phyloP scores from a whole-genome alignment of 2,797 vertebrate species.

The Sebastes oblongus region DNA sequence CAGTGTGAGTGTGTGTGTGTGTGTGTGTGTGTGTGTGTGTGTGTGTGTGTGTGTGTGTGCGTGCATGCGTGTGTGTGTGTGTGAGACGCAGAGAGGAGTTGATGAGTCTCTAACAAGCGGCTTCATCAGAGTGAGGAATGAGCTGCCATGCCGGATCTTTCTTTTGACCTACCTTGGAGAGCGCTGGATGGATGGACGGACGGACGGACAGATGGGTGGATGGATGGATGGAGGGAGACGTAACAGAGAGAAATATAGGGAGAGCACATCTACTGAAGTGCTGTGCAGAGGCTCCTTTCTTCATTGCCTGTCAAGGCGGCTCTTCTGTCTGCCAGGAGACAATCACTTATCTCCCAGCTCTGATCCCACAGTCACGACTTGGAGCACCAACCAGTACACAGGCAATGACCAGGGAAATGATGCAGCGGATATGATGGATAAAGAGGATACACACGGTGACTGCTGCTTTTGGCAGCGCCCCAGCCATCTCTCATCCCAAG shows the following conservation, averaged over 20 bases:
- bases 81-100: constrained; percentile 36
- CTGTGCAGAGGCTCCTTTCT: constrained; percentile 45
- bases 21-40: background rate
- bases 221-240: constrained; percentile 34
- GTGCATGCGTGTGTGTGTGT: background rate
- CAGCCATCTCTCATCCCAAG: constrained; percentile 28
- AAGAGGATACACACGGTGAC: constrained; percentile 46
- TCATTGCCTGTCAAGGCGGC: constrained; percentile 56
- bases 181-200: constrained; percentile 48
- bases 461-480: constrained; percentile 46
- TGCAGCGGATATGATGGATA: constrained; percentile 63
- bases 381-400: constrained; percentile 47
- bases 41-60: background rate
- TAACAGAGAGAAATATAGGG: constrained; percentile 43
- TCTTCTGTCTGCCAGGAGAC: constrained; percentile 58
- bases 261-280: constrained; percentile 51
- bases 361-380: constrained; percentile 65
- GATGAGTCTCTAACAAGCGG: constrained; percentile 80
- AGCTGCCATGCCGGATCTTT: constrained; percentile 75
- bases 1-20: background rate
- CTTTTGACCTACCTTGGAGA: constrained; percentile 79
- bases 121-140: constrained; percentile 82
- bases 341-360: constrained; percentile 67
- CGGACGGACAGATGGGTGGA: constrained; percentile 39
- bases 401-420: constrained; percentile 71